phyloP scores from a whole-genome alignment of 2,113 vertebrate genomes.

The Todiramphus chloris region DNA sequence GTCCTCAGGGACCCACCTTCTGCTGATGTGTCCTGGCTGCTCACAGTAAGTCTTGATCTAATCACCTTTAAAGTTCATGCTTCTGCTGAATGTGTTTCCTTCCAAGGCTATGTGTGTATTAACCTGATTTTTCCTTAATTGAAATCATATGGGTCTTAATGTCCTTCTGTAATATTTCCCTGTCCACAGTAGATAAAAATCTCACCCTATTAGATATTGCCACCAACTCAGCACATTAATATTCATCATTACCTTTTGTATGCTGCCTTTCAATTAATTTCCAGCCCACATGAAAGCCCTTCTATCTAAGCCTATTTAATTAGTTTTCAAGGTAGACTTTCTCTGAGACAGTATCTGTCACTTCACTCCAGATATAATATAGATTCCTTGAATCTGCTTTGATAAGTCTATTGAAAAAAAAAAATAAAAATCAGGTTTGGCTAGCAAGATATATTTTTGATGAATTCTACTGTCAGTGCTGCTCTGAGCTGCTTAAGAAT shows the following conservation, averaged over 20 bases:
- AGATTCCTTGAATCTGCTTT: neutral
- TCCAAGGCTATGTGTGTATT: neutral
- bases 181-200: neutral
- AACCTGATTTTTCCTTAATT: neutral
- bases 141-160: neutral
- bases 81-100: neutral
- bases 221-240: constrained; percentile 9
- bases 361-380: neutral
- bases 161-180: neutral
- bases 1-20: neutral
- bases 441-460: neutral
- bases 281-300: constrained; percentile 4
- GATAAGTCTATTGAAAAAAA: neutral
- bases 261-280: constrained; percentile 34
- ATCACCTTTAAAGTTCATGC: neutral
- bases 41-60: accelerated
- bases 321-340: constrained; percentile 14
- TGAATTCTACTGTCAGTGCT: neutral
- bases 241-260: constrained; percentile 29
- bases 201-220: neutral
- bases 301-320: constrained; percentile 16
- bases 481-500: neutral
- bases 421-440: neutral
- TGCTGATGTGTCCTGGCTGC: neutral
- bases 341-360: neutral